Evolutionary conservation across 1,140 invertebrate genomes (phyloP).

Genomic region (Heliothis virescens): DNA sequence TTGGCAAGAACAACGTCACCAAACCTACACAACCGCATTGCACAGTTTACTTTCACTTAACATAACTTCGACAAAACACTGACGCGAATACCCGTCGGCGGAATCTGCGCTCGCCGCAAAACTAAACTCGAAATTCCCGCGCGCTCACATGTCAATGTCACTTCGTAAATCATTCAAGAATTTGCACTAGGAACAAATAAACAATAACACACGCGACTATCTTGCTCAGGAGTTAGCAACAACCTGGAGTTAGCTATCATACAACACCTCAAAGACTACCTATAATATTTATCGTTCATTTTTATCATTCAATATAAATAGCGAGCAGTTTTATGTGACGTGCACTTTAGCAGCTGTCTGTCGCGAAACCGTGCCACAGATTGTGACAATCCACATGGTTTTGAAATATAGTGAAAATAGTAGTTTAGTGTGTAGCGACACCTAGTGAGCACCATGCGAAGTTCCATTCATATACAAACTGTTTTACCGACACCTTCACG

Average conservation of each 20-base stretch:
- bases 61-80: constrained; percentile 56
- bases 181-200: constrained; percentile 34
- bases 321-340: constrained; percentile 43
- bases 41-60: constrained; percentile 75
- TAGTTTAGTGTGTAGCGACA: constrained; percentile 18
- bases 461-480: not conserved
- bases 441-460: not conserved
- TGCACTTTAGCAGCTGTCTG: constrained; percentile 56
- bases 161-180: constrained; percentile 49
- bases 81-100: constrained; percentile 26
- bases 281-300: constrained; percentile 16
- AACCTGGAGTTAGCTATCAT: not conserved
- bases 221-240: not conserved
- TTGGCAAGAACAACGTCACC: constrained; percentile 66
- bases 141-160: constrained; percentile 72
- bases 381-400: constrained; percentile 43
- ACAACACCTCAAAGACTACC: constrained; percentile 7
- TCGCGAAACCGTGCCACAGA: constrained; percentile 57
- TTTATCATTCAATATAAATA: constrained; percentile 32
- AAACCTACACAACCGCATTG: constrained; percentile 58
- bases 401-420: constrained; percentile 4
- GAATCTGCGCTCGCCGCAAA: constrained; percentile 51
- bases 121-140: constrained; percentile 72
- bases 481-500: constrained; percentile 24
- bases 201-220: constrained; percentile 53